Percentiles rank a stretch among this genome's conserved stretches.
These are phyloP conservation scores for Prietella phreatophila DNA, from an alignment of 2,113 vertebrate genomes.

Conservation along the genomic window DNA sequence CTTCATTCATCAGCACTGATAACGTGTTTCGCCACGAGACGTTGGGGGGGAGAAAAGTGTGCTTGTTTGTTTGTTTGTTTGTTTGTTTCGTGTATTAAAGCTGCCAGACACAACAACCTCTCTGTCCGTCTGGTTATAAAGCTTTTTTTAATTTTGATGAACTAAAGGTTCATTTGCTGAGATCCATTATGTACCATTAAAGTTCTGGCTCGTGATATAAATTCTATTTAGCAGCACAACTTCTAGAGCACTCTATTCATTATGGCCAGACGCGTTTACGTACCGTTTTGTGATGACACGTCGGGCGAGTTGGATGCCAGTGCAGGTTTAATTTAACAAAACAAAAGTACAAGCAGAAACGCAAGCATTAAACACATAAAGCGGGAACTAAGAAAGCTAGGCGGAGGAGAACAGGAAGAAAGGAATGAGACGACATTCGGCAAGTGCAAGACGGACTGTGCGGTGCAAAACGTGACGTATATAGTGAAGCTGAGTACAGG, in stretches of 20 bases:
- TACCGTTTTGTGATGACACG: no score
- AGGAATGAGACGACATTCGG: no score
- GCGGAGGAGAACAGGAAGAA: no score
- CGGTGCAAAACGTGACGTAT: no score
- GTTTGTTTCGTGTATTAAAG: background rate
- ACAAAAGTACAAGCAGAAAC: no score
- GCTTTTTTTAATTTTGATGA: background rate
- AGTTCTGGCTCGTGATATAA: background rate
- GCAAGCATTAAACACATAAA: no score
- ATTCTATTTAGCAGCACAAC: background rate
- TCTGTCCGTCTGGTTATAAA: background rate
- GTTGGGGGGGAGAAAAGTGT: background rate
- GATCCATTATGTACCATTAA: background rate
- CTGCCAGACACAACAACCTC: background rate
- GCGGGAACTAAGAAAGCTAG: no score
- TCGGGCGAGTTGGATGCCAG: no score
- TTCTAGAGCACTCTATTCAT: background rate
- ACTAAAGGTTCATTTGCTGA: background rate
- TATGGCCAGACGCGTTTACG: background rate
- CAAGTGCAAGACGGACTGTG: no score
- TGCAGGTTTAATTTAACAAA: no score
- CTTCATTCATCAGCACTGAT: slow-evolving; percentile 54
- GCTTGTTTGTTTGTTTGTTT: background rate
- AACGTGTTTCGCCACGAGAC: slow-evolving; percentile 35
- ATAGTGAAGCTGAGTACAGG: background rate